Evolutionary conservation across 2,113 vertebrate genomes (phyloP).

Genomic region (Eretmochelys imbricata): DNA sequence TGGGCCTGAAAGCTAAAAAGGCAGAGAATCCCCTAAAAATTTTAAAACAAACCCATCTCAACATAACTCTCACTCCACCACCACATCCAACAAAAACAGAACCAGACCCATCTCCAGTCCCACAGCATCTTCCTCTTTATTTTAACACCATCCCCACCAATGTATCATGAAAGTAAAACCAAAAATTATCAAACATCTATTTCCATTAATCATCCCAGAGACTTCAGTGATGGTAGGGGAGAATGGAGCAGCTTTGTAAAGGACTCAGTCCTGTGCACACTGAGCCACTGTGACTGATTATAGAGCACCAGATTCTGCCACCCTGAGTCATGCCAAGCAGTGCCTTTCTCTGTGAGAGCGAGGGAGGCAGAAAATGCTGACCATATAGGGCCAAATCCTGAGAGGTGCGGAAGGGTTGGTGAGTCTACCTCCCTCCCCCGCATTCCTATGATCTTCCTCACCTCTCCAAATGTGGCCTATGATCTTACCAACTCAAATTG

Average conservation of each 20-base stretch:
- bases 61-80: background rate
- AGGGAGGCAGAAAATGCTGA: background rate
- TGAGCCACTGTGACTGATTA: background rate
- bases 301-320: background rate
- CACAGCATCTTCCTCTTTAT: background rate
- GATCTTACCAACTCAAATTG: background rate
- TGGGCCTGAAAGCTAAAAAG: background rate
- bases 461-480: background rate
- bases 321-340: background rate
- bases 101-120: background rate
- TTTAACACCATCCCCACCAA: background rate
- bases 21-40: background rate
- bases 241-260: background rate
- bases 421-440: background rate
- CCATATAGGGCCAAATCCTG: background rate
- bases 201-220: background rate
- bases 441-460: background rate
- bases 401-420: background rate
- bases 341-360: background rate
- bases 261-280: fast-evolving
- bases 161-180: background rate
- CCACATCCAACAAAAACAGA: background rate
- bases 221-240: background rate
- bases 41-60: background rate
- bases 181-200: fast-evolving